Evolutionary conservation across 2,888 invertebrate genomes (phyloP), one percentile per base, ranked within the genome.

Genomic region (Lasioglossum malachurum): DNA sequence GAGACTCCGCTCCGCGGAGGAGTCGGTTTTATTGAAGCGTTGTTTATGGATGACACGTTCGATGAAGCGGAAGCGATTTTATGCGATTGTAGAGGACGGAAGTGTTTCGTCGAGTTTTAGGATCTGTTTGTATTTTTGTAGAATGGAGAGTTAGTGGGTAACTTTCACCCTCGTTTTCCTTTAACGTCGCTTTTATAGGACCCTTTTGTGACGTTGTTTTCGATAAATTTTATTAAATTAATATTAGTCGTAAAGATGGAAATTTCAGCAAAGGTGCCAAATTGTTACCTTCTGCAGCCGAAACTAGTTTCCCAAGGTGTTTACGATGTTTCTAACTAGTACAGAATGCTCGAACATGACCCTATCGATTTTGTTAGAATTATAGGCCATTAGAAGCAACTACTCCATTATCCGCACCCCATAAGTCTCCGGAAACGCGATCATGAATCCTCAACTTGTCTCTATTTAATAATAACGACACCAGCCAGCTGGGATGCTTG

Each of bases 321-420:
- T 27, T 19, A 19, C 49, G 23, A 35, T 23, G 41, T 19, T 31
- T 57, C 38, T 38, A 14, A 2, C 49, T 5, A 2, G 35, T 27
- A 12, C n/a, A n/a, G 27, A 12, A 8, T 27, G 0, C 38, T 27
- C 19, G 2, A 60, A 57, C n/a, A 67, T 57, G 35, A 4, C 5
- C 35, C 23, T 4, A 87, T 75, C 75, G 72, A 80, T 81, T 73
- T 83, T 78, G 35, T 78, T 38, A 12, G n/a, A 87, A n/a, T 82
- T 87, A 87, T 71, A 71, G 80, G 10, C 72, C 82, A 64, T 85
- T 82, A 74, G 75, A 72, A 41, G 35, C 19, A 27, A 78, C 27
- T 38, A 41, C 71, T 78, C 49, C 38, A 76, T 82, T 83, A 88
- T 80, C 46, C 14, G 5, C 41, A 53, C 38, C 35, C 23, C 4